Percentiles rank a stretch among this genome's conserved stretches.
phyloP scores from a whole-genome alignment of 1,140 invertebrate species.

The Lepidurus arcticus region DNA sequence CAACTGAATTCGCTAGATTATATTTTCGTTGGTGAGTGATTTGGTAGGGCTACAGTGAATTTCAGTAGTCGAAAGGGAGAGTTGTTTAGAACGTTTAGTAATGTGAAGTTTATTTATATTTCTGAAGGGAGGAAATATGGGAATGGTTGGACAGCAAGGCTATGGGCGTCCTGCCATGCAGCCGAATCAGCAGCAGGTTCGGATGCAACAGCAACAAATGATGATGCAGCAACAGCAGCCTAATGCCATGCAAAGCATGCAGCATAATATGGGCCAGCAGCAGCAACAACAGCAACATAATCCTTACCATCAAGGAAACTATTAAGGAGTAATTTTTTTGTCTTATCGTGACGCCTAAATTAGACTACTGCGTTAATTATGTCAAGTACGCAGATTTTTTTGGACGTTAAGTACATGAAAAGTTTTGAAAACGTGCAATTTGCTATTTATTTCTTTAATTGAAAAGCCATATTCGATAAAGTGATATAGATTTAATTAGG shows the following conservation, averaged over 20 bases:
- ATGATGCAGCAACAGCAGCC: constrained; percentile 45
- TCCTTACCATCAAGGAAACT: constrained; percentile 11
- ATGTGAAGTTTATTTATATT: neutral
- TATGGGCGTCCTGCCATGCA: constrained; percentile 29
- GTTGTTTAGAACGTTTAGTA: neutral
- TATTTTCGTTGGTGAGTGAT: neutral
- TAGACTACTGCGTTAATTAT: too few relatives aligned
- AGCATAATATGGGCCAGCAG: constrained; percentile 39
- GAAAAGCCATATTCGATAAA: too few relatives aligned
- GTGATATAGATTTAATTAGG: too few relatives aligned
- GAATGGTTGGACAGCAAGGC: constrained; percentile 10
- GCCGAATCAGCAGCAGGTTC: constrained; percentile 45
- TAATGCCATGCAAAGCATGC: constrained; percentile 45
- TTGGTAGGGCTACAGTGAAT: neutral
- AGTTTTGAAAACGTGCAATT: too few relatives aligned
- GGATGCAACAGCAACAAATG: constrained; percentile 45
- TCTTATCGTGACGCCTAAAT: too few relatives aligned
- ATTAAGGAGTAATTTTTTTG: neutral
- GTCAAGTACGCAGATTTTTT: too few relatives aligned
- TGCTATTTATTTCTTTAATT: too few relatives aligned
- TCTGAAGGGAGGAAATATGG: neutral
- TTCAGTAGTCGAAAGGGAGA: constrained; percentile 11
- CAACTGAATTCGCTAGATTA: too few relatives aligned
- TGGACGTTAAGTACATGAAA: too few relatives aligned
- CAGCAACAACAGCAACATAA: constrained; percentile 42